Percentiles rank a stretch among this genome's conserved stretches.
Evolutionary conservation across 1,140 invertebrate species (phyloP).

Genomic region (Aphelenchoides fujianensis): DNA sequence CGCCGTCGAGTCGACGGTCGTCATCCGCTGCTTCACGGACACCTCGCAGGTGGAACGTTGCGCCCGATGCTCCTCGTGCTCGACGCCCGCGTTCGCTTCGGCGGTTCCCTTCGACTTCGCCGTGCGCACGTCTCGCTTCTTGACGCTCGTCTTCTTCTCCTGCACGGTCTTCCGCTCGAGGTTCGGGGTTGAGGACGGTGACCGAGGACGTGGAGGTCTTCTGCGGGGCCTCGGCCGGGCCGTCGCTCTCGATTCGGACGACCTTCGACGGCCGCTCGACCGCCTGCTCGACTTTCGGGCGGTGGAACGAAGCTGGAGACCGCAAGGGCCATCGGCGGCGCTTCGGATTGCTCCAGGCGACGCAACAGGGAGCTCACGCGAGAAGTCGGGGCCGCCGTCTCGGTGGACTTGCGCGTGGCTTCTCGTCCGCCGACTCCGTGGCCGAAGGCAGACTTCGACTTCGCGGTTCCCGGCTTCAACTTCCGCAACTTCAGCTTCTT

Average conservation of each 20-base stretch:
- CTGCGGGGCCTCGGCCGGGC: background rate
- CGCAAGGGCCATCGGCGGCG: constrained; percentile 26
- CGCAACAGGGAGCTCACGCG: constrained; percentile 26
- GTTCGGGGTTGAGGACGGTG: constrained; percentile 3
- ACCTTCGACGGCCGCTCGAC: constrained; percentile 14
- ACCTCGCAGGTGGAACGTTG: background rate
- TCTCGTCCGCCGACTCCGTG: background rate
- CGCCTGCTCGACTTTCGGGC: constrained; percentile 10
- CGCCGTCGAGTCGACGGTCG: background rate
- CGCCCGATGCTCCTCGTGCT: background rate
- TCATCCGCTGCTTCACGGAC: background rate
- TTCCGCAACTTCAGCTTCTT: background rate
- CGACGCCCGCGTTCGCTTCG: background rate
- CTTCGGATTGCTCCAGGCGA: constrained; percentile 35
- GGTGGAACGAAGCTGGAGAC: constrained; percentile 30
- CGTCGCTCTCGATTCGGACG: constrained; percentile 18
- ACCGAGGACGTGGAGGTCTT: background rate
- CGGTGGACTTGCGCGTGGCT: background rate
- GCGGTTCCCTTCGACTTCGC: constrained; percentile 11
- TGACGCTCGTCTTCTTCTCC: constrained; percentile 33
- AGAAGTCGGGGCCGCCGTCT: background rate
- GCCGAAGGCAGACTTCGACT: background rate
- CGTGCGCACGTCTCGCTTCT: constrained; percentile 23
- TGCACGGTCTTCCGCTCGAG: constrained; percentile 31
- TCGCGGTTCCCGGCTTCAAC: background rate